Percentiles rank a stretch among this genome's conserved stretches.
phyloP scores from a whole-genome alignment of 2,888 invertebrate genomes.

The Pristionchus arcanus region DNA sequence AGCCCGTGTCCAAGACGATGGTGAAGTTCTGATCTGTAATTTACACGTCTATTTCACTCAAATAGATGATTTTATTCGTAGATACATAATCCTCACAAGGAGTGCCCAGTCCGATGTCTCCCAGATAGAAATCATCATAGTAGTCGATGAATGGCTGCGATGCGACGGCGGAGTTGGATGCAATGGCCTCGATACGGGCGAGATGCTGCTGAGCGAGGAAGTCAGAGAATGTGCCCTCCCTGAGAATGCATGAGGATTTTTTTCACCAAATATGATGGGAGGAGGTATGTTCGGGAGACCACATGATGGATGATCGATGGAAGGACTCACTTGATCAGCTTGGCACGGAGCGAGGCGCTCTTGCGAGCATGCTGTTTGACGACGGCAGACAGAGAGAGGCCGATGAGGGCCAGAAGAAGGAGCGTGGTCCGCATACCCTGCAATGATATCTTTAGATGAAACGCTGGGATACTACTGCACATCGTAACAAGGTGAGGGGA shows the following conservation, averaged over 20 bases:
- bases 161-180: slow-evolving; percentile 60
- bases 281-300: no score
- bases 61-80: not conserved
- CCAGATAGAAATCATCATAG: slow-evolving; percentile 76
- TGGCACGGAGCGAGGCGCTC: slow-evolving; percentile 62
- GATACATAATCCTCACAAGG: slow-evolving; percentile 58
- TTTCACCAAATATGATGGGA: no score
- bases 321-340: slow-evolving; percentile 60
- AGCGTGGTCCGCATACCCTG: slow-evolving; percentile 48
- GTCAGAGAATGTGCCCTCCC: slow-evolving; percentile 56
- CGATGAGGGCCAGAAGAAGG: slow-evolving; percentile 68
- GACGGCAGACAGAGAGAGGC: slow-evolving; percentile 60
- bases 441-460: no score
- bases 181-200: slow-evolving; percentile 54
- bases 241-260: not conserved
- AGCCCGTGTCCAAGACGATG: slow-evolving; percentile 73
- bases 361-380: slow-evolving; percentile 62
- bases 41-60: not conserved
- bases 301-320: no score
- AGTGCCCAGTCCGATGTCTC: slow-evolving; percentile 75
- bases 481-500: no score
- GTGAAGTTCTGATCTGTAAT: slow-evolving; percentile 67
- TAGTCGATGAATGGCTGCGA: slow-evolving; percentile 73
- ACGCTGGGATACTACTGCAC: no score
- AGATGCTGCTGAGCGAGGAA: slow-evolving; percentile 59